phyloP scores from a whole-genome alignment of 2,113 vertebrate genomes.

The Hydropotes inermis region DNA sequence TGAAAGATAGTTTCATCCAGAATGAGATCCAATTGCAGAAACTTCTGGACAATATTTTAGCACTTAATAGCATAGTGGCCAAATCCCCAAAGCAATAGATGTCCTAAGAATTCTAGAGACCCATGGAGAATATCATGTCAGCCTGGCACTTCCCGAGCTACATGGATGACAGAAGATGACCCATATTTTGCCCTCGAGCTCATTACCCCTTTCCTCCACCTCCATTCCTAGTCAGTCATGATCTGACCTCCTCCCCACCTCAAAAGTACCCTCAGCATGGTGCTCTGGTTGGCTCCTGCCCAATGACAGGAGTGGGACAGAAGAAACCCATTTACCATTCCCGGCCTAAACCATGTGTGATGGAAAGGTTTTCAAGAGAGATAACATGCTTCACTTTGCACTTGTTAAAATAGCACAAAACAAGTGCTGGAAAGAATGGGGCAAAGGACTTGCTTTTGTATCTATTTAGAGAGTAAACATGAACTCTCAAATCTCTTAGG shows the following conservation, averaged over 20 bases:
- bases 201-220: background rate
- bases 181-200: background rate
- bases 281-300: background rate
- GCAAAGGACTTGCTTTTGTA: background rate
- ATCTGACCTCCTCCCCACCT: background rate
- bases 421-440: background rate
- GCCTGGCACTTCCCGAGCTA: background rate
- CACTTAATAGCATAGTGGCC: background rate
- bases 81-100: background rate
- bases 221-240: too few relatives aligned
- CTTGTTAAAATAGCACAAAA: background rate
- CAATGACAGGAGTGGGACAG: background rate
- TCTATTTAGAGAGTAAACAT: background rate
- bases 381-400: background rate
- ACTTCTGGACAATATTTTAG: background rate
- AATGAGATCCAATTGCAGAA: background rate
- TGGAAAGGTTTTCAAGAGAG: background rate
- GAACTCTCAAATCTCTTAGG: background rate
- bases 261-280: background rate
- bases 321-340: background rate
- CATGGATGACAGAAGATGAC: too few relatives aligned
- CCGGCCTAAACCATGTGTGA: background rate
- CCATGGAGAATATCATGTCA: accelerated
- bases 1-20: background rate
- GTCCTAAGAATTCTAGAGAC: background rate